Evolutionary conservation across 2,888 invertebrate species (phyloP).

Genomic region (Perizoma flavofasciatum): DNA sequence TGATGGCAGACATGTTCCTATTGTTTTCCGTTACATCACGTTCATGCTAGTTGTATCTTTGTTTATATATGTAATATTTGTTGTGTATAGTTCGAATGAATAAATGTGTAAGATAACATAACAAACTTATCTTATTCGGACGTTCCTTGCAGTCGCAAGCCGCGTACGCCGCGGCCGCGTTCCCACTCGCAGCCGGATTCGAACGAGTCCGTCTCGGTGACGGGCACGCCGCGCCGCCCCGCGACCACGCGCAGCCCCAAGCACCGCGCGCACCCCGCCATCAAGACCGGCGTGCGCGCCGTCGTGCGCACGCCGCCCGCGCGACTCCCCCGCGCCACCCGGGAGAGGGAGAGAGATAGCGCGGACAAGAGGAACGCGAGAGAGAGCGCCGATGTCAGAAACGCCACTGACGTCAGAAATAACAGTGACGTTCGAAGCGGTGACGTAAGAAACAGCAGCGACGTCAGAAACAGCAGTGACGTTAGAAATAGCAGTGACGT

Average conservation of each 20-base stretch:
- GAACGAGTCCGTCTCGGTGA: constrained; percentile 50
- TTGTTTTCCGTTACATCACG: too few species aligned
- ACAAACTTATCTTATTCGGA: too few species aligned
- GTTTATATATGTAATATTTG: too few species aligned
- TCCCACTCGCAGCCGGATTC: constrained; percentile 73
- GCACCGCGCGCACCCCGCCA: constrained; percentile 34
- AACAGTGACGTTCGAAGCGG: too few species aligned
- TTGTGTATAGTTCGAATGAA: too few species aligned
- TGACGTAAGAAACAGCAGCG: not conserved
- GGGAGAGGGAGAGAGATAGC: constrained; percentile 6
- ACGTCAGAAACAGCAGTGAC: not conserved
- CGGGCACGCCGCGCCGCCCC: constrained; percentile 52
- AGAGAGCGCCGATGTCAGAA: constrained; percentile 10
- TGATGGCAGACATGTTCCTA: too few species aligned
- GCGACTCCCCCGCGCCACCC: not conserved
- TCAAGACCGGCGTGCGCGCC: constrained; percentile 36
- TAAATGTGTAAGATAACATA: too few species aligned
- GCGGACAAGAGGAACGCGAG: constrained; percentile 4
- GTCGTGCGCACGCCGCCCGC: constrained; percentile 22
- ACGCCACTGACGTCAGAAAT: not conserved
- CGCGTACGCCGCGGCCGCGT: constrained; percentile 53
- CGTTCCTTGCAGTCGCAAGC: constrained; percentile 47
- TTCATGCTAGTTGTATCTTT: too few species aligned
- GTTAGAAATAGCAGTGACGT: not conserved
- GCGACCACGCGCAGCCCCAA: constrained; percentile 62